A percentile compares a stretch with the other conserved stretches of the same genome.
These are phyloP conservation scores for Hirudo medicinalis DNA, from an alignment of 1,140 invertebrate genomes.

Conservation along the genomic window DNA sequence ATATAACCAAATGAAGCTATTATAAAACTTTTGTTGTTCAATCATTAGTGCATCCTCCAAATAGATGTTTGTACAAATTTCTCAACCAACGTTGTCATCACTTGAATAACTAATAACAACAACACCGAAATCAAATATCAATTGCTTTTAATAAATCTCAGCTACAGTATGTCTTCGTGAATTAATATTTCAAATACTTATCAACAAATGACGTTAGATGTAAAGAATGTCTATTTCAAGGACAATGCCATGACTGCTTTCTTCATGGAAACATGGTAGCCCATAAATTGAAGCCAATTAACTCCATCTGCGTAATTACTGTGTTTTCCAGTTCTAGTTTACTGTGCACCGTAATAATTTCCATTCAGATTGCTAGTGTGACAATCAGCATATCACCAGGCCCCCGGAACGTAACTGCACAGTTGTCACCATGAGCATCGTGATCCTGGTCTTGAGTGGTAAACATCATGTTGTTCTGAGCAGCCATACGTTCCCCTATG, in stretches of 20 bases:
- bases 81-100: too few species aligned
- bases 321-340: conserved; percentile 9
- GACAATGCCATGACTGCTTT: background rate
- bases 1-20: too few species aligned
- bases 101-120: too few species aligned
- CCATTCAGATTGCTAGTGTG: conserved; percentile 39
- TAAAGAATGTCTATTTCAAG: too few species aligned
- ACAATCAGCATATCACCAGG: conserved; percentile 40
- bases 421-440: conserved; percentile 14
- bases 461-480: conserved; percentile 13
- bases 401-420: conserved; percentile 30
- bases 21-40: too few species aligned
- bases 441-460: conserved; percentile 14
- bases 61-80: too few species aligned
- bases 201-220: too few species aligned
- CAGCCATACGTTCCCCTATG: background rate
- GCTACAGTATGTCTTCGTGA: too few species aligned
- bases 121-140: too few species aligned
- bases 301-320: conserved; percentile 17
- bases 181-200: too few species aligned
- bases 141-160: too few species aligned
- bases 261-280: conserved; percentile 15
- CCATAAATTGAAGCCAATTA: conserved; percentile 10
- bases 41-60: too few species aligned
- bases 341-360: conserved; percentile 36